Conservation (phyloP, 92 coral and sea anemone species). For the Bergia puertoricense region DNA sequence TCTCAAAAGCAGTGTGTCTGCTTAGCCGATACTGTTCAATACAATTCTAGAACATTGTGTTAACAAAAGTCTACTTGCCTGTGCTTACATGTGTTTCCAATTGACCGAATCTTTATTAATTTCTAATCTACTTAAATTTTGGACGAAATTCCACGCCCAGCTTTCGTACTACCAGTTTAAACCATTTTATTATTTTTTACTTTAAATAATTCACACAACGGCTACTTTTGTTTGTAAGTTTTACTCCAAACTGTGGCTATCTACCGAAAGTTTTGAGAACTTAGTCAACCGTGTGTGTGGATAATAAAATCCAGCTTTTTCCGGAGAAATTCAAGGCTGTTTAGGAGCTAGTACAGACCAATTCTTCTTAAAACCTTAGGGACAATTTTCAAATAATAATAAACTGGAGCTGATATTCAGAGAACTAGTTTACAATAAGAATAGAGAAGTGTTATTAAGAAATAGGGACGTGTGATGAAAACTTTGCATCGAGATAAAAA, state of each 20-base stretch:
- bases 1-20: background rate
- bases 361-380: too few species aligned
- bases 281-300: background rate
- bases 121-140: background rate
- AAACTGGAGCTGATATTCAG: too few species aligned
- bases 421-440: background rate
- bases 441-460: too few species aligned
- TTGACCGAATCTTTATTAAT: background rate
- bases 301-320: background rate
- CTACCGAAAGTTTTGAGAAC: background rate
- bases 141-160: background rate
- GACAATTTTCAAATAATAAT: too few species aligned
- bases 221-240: background rate
- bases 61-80: background rate
- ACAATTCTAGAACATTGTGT: too few species aligned
- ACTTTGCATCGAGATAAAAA: too few species aligned
- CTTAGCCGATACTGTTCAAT: background rate
- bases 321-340: too few species aligned
- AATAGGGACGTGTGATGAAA: too few species aligned
- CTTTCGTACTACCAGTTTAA: background rate
- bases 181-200: background rate
- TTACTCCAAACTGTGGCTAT: background rate
- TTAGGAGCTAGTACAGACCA: too few species aligned
- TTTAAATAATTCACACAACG: background rate
- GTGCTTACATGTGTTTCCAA: background rate